phyloP scores from a whole-genome alignment of 2,113 vertebrate species.

The Gavia stellata region DNA sequence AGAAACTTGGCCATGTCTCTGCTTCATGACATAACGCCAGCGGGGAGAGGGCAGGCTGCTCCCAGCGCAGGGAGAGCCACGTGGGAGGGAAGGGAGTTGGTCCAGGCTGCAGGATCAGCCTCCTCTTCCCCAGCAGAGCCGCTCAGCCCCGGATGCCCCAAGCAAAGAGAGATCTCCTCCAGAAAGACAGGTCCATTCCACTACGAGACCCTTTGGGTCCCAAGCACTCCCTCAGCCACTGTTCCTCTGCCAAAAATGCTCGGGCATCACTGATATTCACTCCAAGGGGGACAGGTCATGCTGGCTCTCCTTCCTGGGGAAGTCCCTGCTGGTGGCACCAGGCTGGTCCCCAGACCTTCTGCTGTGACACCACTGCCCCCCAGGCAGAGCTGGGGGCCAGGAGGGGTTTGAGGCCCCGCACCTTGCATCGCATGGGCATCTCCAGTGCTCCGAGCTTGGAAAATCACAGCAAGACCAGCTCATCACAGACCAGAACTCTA shows the following conservation, averaged over 20 bases:
- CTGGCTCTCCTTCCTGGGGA: background rate
- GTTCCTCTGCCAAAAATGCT: background rate
- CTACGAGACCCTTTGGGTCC: background rate
- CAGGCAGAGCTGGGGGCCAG: background rate
- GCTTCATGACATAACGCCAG: background rate
- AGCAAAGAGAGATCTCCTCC: background rate
- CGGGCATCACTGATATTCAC: background rate
- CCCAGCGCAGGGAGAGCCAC: accelerated
- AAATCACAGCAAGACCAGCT: background rate
- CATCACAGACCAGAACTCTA: background rate
- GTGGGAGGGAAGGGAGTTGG: background rate
- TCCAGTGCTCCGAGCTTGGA: background rate
- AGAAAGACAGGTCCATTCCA: background rate
- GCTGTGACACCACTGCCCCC: background rate
- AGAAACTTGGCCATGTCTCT: background rate
- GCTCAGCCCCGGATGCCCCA: accelerated
- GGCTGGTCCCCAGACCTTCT: background rate
- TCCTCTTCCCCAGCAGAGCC: background rate
- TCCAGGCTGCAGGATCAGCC: background rate
- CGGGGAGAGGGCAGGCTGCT: background rate
- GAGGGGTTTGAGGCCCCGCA: background rate
- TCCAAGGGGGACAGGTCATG: background rate
- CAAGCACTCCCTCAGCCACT: background rate
- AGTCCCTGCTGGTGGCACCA: background rate
- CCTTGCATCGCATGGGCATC: background rate